Evolutionary conservation across 2,888 invertebrate species (phyloP).

Genomic region (Mythimna impura): DNA sequence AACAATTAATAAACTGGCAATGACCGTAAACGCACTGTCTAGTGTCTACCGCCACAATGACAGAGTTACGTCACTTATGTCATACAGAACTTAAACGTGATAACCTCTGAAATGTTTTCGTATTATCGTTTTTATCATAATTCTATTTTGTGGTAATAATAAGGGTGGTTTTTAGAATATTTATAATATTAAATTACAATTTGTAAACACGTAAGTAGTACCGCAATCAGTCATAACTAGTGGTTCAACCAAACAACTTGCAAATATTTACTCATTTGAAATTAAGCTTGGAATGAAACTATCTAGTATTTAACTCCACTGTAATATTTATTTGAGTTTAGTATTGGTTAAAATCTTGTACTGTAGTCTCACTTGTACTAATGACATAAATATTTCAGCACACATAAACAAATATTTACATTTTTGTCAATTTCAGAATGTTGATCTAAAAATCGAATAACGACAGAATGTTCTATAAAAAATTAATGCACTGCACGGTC

Average conservation of each 20-base stretch:
- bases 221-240: constrained; percentile 18
- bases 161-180: constrained; percentile 53
- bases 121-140: constrained; percentile 60
- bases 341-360: constrained; percentile 14
- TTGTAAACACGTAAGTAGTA: constrained; percentile 55
- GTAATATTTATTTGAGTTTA: constrained; percentile 21
- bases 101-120: constrained; percentile 80
- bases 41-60: background rate
- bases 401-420: constrained; percentile 19
- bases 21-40: background rate
- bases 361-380: background rate
- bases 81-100: constrained; percentile 46
- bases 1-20: constrained; percentile 29
- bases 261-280: constrained; percentile 38
- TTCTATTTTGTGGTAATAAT: constrained; percentile 50
- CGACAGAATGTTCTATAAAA: constrained; percentile 82
- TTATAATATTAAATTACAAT: constrained; percentile 37
- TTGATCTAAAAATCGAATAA: constrained; percentile 70
- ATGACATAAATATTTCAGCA: constrained; percentile 4
- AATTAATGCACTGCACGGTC: constrained; percentile 82
- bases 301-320: constrained; percentile 39
- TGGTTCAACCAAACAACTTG: constrained; percentile 7
- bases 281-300: constrained; percentile 16
- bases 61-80: constrained; percentile 62
- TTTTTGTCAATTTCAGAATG: constrained; percentile 79